Evolutionary conservation across 2,797 vertebrate species (phyloP), one percentile per base, ranked within the genome.

Genomic region (Poliocrania exsul): DNA sequence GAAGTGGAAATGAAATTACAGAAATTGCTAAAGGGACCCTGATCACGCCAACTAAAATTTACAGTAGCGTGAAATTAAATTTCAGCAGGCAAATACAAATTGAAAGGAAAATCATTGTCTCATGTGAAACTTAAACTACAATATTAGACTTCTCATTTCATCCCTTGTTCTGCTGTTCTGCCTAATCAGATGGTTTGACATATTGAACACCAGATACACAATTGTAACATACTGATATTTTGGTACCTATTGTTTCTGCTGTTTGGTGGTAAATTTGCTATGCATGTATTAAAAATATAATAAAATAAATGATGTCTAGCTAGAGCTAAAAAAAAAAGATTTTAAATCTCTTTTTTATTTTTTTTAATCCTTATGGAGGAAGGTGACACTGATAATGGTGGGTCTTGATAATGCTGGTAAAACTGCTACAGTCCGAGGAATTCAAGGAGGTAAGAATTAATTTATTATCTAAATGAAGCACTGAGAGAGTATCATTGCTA

Each of bases 401-500:
- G 98, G 98, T 85, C 98, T 98, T 83, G 98, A 98, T 97, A 98
- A 98, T 80, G 98, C 98, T 97, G 98, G 98, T 33, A 98, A 98
- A 97, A 98, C 98, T 25, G 97, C 98, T 72, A 98, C 98, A n/a
- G 98, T 97, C n/a, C 97, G 97, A 95, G 98, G 98, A 84, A 98
- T 98, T 94, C 97, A 98, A 93, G 98, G 98, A 98, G 98, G 98
- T 98, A 94, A 97, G 83, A 80, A 37, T 53, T 58, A 40, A 42
- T 74, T 87, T 35, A n/a, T 83, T 5, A 13, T 49, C n/a, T 62
- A 71, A 51, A 54, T 10, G 11, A 4, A 81, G 3, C 10, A 19
- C 38, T 90, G 25, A 73, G 23, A 67, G 24, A 58, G 10, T 29
- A 23, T 58, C 6, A 70, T 47, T 70, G 18, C 42, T 58, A 7